phyloP scores from a whole-genome alignment of 2,113 vertebrate genomes.

The Marmota flaviventris region DNA sequence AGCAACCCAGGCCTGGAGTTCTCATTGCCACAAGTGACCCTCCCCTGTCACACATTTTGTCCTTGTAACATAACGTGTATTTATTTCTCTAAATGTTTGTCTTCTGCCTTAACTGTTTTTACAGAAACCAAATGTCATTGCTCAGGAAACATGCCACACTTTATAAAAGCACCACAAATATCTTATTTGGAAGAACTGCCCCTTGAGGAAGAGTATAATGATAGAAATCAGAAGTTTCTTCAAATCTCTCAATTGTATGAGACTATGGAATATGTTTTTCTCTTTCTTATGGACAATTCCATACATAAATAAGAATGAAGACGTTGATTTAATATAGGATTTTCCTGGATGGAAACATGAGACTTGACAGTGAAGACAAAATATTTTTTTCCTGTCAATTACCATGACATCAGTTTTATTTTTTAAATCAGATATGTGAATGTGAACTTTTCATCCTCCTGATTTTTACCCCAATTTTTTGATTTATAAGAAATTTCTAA shows the following conservation, averaged over 20 bases:
- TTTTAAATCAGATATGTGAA: not conserved
- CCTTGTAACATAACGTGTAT: not conserved
- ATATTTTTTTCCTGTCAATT: conserved; percentile 9
- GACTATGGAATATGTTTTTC: not conserved
- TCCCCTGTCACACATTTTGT: not conserved
- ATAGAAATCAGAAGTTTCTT: conserved; percentile 44
- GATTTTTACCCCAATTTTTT: not conserved
- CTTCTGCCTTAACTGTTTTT: not conserved
- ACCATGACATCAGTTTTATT: not conserved
- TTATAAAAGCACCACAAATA: not conserved
- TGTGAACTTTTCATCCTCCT: not conserved
- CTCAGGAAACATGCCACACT: not conserved
- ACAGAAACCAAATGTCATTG: not conserved
- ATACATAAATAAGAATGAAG: not conserved
- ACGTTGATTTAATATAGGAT: not conserved
- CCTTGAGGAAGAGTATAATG: not conserved
- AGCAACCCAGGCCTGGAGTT: not conserved
- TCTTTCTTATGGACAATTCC: conserved; percentile 27
- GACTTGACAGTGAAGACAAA: not conserved
- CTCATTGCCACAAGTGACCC: not conserved
- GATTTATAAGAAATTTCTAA: not conserved
- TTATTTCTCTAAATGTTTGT: not conserved
- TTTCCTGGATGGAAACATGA: conserved; percentile 35
- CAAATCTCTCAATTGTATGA: not conserved
- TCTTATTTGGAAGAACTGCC: not conserved